Conservation (phyloP, 1,140 invertebrate species). For the Hyles vespertilio region DNA sequence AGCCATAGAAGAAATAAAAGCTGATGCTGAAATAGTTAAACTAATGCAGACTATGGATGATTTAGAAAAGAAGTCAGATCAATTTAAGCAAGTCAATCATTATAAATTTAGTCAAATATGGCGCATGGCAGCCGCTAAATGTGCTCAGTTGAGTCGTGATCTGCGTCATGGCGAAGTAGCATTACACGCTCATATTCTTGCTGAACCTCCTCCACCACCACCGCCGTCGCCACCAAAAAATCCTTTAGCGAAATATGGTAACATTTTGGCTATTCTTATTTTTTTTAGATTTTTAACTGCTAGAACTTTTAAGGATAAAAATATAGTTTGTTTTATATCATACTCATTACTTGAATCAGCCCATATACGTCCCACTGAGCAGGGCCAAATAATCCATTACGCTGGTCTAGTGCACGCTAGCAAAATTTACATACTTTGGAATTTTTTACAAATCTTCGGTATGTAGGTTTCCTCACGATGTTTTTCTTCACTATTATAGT, state of each 20-base stretch:
- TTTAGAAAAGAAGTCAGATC: conserved; percentile 80
- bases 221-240: conserved; percentile 44
- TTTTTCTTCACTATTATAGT: too few relatives aligned
- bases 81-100: conserved; percentile 77
- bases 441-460: not conserved
- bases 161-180: conserved; percentile 49
- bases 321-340: too few relatives aligned
- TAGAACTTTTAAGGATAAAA: too few relatives aligned
- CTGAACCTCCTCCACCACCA: conserved; percentile 52
- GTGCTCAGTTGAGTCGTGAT: conserved; percentile 30
- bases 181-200: conserved; percentile 55
- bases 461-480: too few relatives aligned
- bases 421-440: not conserved
- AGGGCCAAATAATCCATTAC: too few relatives aligned
- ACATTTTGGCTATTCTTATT: not conserved
- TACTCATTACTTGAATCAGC: too few relatives aligned
- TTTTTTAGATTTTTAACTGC: too few relatives aligned
- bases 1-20: conserved; percentile 74
- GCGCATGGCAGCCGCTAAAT: conserved; percentile 50
- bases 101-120: conserved; percentile 67
- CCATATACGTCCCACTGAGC: too few relatives aligned
- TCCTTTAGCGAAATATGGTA: conserved; percentile 54
- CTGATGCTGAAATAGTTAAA: conserved; percentile 79
- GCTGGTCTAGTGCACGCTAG: not conserved
- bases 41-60: conserved; percentile 80